Evolutionary conservation across 2,797 vertebrate species (phyloP), one percentile per base, ranked within the genome.

Genomic region (Phoxinus dragarum): DNA sequence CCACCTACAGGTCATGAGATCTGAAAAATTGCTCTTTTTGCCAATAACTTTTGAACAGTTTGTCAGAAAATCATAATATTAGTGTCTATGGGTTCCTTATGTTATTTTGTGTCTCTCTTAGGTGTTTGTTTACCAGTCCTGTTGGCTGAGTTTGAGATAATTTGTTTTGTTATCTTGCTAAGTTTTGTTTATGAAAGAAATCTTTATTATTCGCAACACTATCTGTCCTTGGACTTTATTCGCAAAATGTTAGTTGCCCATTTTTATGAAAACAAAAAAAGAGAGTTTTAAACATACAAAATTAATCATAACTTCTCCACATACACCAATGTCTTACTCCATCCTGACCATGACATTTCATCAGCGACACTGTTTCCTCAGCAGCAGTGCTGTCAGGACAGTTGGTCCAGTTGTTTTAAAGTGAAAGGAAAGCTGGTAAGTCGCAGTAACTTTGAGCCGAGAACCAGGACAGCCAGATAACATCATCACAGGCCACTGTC

Each of bases 391-490:
- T 88, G 81, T 78, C 78, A 76, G 78, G 81, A 72, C 72, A 88
- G 67, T 84, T 84, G 84, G 78, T 78, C 47, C 71, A 61, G 82
- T 78, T 68, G 71, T 86, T 49, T 83, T 81, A 80, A 68, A 75
- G 78, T 81, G 44, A 56, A 66, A 68, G 47, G 49, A 49, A 69
- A 44, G 34, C 49, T 40, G 34, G 11, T 54, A 75, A 47, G 71
- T 42, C 16, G 0, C 14, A 73, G 66, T 44, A 23, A 66, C 86
- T 86, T 17, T 19, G 64, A 88, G 78, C 69, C 21, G 27, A 82
- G 81, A 82, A 86, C 82, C 74, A 73, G 83, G 81, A 72, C 68
- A 82, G 87, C 85, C 69, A 64, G 85, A 88, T 85, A 84, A 77
- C 77, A 64, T 71, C 80, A 76, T 89, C 84, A 84, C 86, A 27